These are phyloP conservation scores for Diglossa brunneiventris DNA, from an alignment of 2,113 vertebrate species.

Conservation along the genomic window DNA sequence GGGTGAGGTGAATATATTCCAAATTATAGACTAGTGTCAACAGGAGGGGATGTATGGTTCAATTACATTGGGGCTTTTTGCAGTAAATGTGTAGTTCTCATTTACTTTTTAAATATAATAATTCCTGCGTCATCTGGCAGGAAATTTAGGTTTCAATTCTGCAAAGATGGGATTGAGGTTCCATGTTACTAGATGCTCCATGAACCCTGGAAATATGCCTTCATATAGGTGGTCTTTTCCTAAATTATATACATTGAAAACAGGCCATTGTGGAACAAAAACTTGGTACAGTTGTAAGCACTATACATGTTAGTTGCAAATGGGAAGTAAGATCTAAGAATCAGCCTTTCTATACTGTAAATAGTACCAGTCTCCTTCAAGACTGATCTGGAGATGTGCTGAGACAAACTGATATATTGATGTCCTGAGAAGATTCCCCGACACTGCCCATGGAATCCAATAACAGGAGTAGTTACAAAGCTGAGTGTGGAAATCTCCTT, in stretches of 20 bases:
- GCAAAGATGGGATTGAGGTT: neutral
- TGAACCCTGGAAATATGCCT: neutral
- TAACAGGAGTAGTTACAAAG: neutral
- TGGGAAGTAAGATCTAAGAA: neutral
- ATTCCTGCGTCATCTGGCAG: neutral
- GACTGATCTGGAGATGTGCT: neutral
- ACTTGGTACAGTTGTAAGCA: neutral
- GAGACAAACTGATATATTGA: neutral
- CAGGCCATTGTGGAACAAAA: neutral
- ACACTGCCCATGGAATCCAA: neutral
- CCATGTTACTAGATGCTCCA: neutral
- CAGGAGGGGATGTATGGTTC: neutral
- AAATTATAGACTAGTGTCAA: neutral
- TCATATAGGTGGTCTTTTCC: neutral
- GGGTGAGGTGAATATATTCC: neutral
- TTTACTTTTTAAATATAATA: neutral
- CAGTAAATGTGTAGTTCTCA: neutral
- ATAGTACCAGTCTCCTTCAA: neutral
- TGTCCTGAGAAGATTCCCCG: neutral
- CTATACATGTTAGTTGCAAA: neutral
- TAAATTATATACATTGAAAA: neutral
- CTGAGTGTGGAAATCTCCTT: neutral
- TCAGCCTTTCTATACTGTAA: neutral
- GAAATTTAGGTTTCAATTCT: neutral
- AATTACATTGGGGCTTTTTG: accelerated